phyloP scores from a whole-genome alignment of 2,797 vertebrate genomes.

The Erpetoichthys calabaricus region DNA sequence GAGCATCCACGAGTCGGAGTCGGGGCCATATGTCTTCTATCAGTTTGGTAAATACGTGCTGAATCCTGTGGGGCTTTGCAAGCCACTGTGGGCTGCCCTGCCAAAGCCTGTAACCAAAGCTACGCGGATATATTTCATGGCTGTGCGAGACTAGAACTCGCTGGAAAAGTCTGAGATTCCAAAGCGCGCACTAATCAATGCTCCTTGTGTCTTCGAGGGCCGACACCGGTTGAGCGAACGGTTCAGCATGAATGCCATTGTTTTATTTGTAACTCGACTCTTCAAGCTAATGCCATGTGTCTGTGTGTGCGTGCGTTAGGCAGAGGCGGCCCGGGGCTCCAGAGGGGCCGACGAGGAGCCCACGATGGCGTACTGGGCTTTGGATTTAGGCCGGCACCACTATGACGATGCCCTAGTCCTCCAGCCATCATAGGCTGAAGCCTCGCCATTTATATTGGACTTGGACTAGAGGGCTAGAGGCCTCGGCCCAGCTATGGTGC shows the following conservation, averaged over 20 bases:
- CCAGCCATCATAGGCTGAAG: too few relatives aligned
- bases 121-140: slow-evolving; percentile 16
- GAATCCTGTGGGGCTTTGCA: slow-evolving; percentile 9
- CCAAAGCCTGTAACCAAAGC: slow-evolving; percentile 13
- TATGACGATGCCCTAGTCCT: too few relatives aligned
- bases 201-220: slow-evolving; percentile 8
- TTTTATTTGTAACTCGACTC: not conserved
- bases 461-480: too few relatives aligned
- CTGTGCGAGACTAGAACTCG: slow-evolving; percentile 12
- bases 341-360: too few relatives aligned
- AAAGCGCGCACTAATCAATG: slow-evolving; percentile 16
- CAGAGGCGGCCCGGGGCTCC: too few relatives aligned
- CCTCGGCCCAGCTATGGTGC: too few relatives aligned
- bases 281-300: not conserved
- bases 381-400: too few relatives aligned
- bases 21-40: slow-evolving; percentile 16
- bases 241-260: slow-evolving; percentile 7
- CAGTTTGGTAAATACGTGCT: slow-evolving; percentile 5
- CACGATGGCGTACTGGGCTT: too few relatives aligned
- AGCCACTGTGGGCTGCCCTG: slow-evolving; percentile 8
- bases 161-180: slow-evolving; percentile 19
- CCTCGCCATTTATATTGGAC: too few relatives aligned
- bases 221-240: slow-evolving; percentile 13
- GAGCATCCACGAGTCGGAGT: slow-evolving; percentile 2
- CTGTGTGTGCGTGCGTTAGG: too few relatives aligned